Conservation (phyloP, 2,888 invertebrate genomes). For the Thera obeliscata region DNA sequence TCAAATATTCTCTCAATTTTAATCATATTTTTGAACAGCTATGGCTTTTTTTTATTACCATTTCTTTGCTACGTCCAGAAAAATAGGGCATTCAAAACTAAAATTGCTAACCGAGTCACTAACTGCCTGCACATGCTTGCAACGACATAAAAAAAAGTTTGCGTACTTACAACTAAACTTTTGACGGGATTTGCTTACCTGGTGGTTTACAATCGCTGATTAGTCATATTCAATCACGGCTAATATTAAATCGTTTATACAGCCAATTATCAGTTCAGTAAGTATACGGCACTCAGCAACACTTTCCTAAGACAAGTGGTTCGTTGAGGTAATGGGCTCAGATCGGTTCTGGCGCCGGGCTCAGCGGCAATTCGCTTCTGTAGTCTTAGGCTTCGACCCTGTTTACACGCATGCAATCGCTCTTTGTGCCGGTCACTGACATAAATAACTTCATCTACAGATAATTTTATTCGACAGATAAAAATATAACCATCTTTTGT, state of each 20-base stretch:
- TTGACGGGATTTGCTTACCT: not conserved
- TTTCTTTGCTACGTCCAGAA: too few species aligned
- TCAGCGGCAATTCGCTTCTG: constrained; percentile 56
- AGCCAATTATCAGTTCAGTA: constrained; percentile 13
- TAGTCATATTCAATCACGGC: not conserved
- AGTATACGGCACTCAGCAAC: constrained; percentile 15
- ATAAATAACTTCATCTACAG: not conserved
- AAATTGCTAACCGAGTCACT: too few species aligned
- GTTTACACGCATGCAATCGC: not conserved
- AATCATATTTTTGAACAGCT: too few species aligned
- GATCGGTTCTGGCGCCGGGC: constrained; percentile 59
- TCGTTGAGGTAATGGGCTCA: constrained; percentile 34
- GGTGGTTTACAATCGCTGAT: not conserved
- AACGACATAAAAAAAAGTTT: too few species aligned
- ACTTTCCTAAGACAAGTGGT: constrained; percentile 34
- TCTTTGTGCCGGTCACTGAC: not conserved
- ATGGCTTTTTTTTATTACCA: too few species aligned
- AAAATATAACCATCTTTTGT: too few species aligned
- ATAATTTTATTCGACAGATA: too few species aligned
- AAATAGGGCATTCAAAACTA: too few species aligned
- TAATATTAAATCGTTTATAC: constrained; percentile 2
- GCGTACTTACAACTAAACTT: too few species aligned
- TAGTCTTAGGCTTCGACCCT: constrained; percentile 45
- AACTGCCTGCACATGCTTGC: too few species aligned
- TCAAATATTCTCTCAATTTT: too few species aligned